phyloP scores from a whole-genome alignment of 2,113 vertebrate genomes.

The Nothoprocta perdicaria region DNA sequence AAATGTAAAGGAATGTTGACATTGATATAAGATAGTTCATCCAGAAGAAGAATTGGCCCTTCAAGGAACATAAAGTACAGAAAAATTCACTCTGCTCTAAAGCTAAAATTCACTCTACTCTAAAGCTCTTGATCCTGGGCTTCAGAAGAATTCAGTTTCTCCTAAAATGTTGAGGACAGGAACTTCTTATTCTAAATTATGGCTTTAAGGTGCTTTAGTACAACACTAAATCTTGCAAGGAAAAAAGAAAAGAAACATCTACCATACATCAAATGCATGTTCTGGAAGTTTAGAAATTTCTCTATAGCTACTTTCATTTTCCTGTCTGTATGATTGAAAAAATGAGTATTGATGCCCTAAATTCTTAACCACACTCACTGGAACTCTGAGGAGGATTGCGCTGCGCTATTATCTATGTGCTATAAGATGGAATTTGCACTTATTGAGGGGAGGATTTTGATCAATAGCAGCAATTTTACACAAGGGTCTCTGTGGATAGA shows the following conservation, averaged over 20 bases:
- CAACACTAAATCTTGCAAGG: not conserved
- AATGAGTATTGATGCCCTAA: not conserved
- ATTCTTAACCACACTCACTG: not conserved
- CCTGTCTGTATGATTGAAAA: not conserved
- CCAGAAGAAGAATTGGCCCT: not conserved
- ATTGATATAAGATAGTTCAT: not conserved
- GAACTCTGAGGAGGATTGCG: not conserved
- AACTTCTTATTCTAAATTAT: not conserved
- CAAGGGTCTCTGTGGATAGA: not conserved
- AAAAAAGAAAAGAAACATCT: not conserved
- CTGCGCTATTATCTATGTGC: not conserved
- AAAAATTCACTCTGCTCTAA: not conserved
- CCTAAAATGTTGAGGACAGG: not conserved
- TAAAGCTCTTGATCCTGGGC: not conserved
- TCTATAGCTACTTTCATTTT: not conserved
- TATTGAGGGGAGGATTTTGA: conserved; percentile 47
- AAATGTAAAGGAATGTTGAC: not conserved
- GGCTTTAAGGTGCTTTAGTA: not conserved
- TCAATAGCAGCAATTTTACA: conserved; percentile 48
- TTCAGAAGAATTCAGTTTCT: not conserved
- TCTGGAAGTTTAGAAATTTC: not conserved
- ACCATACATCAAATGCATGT: not conserved
- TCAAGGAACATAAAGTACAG: not conserved
- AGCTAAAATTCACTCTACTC: not conserved
- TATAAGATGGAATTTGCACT: conserved; percentile 43